Evolutionary conservation across 2,888 invertebrate genomes (phyloP), one percentile per base, ranked within the genome.

Genomic region (Cosmopolites sordidus): DNA sequence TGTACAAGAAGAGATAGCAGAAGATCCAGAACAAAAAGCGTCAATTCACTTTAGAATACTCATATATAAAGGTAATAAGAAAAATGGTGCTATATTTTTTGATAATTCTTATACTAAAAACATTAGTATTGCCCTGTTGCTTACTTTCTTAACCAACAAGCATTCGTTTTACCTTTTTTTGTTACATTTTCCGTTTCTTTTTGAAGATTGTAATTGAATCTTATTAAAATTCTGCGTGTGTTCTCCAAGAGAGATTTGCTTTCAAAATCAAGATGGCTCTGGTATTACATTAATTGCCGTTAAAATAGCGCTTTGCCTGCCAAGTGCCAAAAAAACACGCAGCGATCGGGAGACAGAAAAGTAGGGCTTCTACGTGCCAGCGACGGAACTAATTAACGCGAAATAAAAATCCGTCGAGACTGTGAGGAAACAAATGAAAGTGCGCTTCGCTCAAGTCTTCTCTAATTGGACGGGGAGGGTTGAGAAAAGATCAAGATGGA

Each of bases 391-490:
- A 75, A 75, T 75, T 75, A 75, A 72, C 66, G 72, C 66, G 33
- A 33, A 12, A 73, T 74, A 75, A 75, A 75, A 75, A 75, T 74
- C 74, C 73, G 70, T 66, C 69, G 72, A 70, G 72, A 70, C 69
- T 43, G 30, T 29, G 63, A 62, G 62, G 68, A 69, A 70, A 71
- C 72, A 71, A 73, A 73, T 73, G 72, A 72, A 73, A 73, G 72
- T 71, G 69, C 66, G 22, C 3, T 8, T 8, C 22, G 22, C 8
- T 22, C 22, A 22, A 22, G 22, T 8, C 62, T 43, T 33, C n/a
- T 11, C 33, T 33, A 33, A 33, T 33, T 33, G 33, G 33, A 16
- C 4, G 40, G 17, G 40, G 17, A 6, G 17, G 40, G 14, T 16
- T 8, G 16, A 16, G 16, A 16, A 14, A 16, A 9, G 40, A 40